Evolutionary conservation across 1,140 invertebrate genomes (phyloP), one percentile per base, ranked within the genome.

Genomic region (Harlomillsia oculata): DNA sequence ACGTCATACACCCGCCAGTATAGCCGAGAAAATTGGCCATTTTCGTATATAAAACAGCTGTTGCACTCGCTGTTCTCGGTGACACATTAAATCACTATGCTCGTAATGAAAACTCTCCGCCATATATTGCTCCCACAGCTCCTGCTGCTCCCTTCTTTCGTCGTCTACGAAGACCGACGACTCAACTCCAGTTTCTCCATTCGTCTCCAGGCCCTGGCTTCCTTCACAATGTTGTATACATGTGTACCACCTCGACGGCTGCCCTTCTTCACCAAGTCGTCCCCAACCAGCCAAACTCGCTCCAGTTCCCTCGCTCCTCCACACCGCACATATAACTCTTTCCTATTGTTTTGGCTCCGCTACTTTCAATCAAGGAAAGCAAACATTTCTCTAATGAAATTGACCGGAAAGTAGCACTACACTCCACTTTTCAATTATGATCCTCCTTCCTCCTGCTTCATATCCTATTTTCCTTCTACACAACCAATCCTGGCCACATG

Each of bases 61-160:
- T 60, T 60, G 57, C 60, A 62, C 57, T 53, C 20, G 20, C 58
- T 54, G 60, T 62, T 65, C 57, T 58, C 58, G 44, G 62, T 60
- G 64, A 62, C 60, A 65, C 60, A 65, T 62, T 62, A 65, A 65
- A 65, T 65, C 63, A 65, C 60, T 53, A 57, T 63, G 58, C 51
- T 64, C 50, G 58, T 64, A 64, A 64, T 64, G 62, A 64, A 64
- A 61, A 60, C 49, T 63, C 58, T 48, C 36, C 34, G 50, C 51
- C 57, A 53, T 53, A 53, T 59, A 59, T 54, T 53, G 50, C 57
- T 26, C 39, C n/a, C n/a, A n/a, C n/a, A n/a, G n/a, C n/a, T n/a
- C n/a, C n/a, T 16, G 18, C 30, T 59, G 34, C 51, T 59, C 51
- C 37, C 51, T 45, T 51, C 40, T 13, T 16, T n/a, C n/a, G n/a